These are phyloP conservation scores for Myotis planiceps DNA, from an alignment of 2,797 vertebrate genomes.

Conservation along the genomic window DNA sequence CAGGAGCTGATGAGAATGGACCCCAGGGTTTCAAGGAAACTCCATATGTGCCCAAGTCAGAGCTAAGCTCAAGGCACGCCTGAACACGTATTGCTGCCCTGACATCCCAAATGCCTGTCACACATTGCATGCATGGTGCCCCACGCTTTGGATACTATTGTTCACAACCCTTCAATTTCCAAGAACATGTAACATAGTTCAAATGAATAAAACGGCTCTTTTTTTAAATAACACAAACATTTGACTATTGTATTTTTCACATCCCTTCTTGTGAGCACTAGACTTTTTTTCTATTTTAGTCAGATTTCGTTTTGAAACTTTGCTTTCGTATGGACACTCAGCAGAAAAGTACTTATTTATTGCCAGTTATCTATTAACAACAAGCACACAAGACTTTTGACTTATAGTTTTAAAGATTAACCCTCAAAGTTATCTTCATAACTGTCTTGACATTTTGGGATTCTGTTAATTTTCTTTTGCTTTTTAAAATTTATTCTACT, in stretches of 20 bases:
- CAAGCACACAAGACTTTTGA: constrained; percentile 77
- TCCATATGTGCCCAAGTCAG: constrained; percentile 83
- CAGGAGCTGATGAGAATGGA: constrained; percentile 88
- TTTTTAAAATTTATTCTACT: constrained; percentile 89
- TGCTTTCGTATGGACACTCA: constrained; percentile 86
- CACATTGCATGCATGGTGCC: constrained; percentile 80
- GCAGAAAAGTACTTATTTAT: constrained; percentile 87
- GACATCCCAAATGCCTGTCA: constrained; percentile 78
- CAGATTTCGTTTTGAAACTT: constrained; percentile 86
- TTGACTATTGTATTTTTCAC: constrained; percentile 89
- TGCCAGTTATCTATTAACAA: constrained; percentile 88
- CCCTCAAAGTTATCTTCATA: constrained; percentile 90
- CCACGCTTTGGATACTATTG: constrained; percentile 80
- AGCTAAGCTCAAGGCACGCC: constrained; percentile 78
- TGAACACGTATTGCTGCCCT: constrained; percentile 78
- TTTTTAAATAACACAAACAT: constrained; percentile 85
- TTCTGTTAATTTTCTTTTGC: constrained; percentile 90
- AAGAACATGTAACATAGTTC: constrained; percentile 79
- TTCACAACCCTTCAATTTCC: constrained; percentile 76
- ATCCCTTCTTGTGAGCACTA: constrained; percentile 87
- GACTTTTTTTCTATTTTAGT: constrained; percentile 84
- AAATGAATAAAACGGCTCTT: constrained; percentile 78
- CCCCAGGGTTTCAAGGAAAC: constrained; percentile 92
- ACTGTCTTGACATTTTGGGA: constrained; percentile 92
- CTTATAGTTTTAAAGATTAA: constrained; percentile 90